A percentile compares a stretch with the other conserved stretches of the same genome.
Conservation (phyloP, 92 coral and sea anemone species). For the Palythoa grandiflora region DNA sequence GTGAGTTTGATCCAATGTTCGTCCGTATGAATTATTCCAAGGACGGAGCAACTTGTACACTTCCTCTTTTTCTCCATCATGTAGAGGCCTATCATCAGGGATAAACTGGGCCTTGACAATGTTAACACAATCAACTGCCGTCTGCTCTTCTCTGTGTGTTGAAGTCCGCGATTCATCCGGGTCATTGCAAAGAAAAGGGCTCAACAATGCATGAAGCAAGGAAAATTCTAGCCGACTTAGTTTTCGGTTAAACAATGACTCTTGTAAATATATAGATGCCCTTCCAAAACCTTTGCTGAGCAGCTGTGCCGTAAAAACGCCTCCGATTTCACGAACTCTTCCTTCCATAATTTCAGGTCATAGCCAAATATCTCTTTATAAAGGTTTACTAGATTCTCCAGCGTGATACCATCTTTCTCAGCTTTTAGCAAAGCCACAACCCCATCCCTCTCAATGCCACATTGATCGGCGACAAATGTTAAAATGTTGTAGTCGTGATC, state of each 20-base stretch:
- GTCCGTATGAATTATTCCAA: conserved; percentile 27
- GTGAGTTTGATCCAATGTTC: conserved; percentile 35
- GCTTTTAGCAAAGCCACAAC: neutral
- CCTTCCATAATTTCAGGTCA: neutral
- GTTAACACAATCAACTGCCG: neutral
- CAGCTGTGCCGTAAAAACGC: neutral
- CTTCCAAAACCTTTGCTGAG: neutral
- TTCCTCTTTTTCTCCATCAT: neutral
- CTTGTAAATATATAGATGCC: too few relatives aligned
- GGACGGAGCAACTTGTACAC: conserved; percentile 39
- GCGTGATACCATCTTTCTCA: neutral
- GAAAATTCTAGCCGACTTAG: neutral
- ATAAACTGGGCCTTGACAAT: neutral
- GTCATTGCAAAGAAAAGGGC: neutral
- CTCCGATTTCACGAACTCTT: neutral
- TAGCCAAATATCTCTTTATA: neutral
- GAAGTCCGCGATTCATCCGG: neutral
- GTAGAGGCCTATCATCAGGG: neutral
- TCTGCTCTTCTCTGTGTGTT: neutral
- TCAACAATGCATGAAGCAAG: neutral
- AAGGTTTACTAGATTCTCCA: neutral
- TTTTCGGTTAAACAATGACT: neutral
- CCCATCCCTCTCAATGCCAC: neutral
- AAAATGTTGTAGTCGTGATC: too few relatives aligned
- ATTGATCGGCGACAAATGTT: too few relatives aligned